Conservation (phyloP, 1,140 invertebrate species). For the Pectinophora gossypiella region DNA sequence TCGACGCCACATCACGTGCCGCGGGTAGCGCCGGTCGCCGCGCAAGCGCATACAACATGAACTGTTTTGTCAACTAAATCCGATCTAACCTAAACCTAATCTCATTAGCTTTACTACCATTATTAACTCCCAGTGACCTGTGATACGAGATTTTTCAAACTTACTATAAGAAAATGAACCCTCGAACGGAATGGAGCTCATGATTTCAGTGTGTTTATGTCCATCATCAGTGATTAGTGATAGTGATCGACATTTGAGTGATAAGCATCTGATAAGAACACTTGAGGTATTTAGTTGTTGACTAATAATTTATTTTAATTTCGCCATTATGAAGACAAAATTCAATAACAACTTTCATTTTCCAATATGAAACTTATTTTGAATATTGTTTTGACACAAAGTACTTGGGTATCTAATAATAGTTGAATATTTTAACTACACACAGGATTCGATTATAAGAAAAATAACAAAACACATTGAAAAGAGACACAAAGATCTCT, state of each 20-base stretch:
- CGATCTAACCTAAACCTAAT: constrained; percentile 18
- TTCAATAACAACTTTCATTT: neutral
- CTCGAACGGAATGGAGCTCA: constrained; percentile 62
- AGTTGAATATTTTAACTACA: too few relatives aligned
- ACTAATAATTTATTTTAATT: neutral
- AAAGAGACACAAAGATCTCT: too few relatives aligned
- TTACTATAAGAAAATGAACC: constrained; percentile 52
- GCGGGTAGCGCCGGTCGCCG: constrained; percentile 33
- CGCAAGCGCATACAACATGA: constrained; percentile 46
- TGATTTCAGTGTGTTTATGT: constrained; percentile 62
- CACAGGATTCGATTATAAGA: too few relatives aligned
- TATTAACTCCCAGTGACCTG: constrained; percentile 31
- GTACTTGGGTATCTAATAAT: too few relatives aligned
- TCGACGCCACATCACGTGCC: constrained; percentile 59
- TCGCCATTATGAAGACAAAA: neutral
- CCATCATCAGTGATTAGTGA: constrained; percentile 67
- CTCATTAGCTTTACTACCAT: constrained; percentile 16
- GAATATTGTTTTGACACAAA: too few relatives aligned
- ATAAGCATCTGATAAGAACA: constrained; percentile 55
- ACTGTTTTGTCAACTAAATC: constrained; percentile 40
- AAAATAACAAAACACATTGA: too few relatives aligned
- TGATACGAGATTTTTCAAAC: constrained; percentile 34
- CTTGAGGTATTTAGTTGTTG: constrained; percentile 44
- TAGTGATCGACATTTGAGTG: constrained; percentile 65
- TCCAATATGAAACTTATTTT: too few relatives aligned